Percentiles rank a stretch among this genome's conserved stretches.
Evolutionary conservation across 2,113 vertebrate species (phyloP).

Genomic region (Cricetomys ansorgei): DNA sequence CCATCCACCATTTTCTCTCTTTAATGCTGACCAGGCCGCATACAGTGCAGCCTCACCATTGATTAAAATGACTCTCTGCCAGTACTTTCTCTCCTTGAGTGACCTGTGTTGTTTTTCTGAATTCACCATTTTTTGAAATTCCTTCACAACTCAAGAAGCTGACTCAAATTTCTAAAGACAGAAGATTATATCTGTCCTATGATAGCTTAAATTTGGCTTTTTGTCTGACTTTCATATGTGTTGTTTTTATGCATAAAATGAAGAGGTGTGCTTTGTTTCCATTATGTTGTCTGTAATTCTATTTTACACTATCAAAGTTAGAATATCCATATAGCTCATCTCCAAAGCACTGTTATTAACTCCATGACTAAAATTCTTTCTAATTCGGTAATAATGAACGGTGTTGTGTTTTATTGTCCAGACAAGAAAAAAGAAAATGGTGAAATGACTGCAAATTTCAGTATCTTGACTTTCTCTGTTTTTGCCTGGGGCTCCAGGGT

Average conservation of each 20-base stretch:
- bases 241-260: constrained; percentile 4
- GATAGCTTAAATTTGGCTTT: not conserved
- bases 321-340: not conserved
- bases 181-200: not conserved
- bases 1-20: not conserved
- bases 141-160: not conserved
- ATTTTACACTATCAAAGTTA: not conserved
- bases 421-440: not conserved
- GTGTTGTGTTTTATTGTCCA: not conserved
- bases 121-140: constrained; percentile 25
- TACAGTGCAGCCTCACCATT: not conserved
- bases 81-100: not conserved
- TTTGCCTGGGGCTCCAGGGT: not conserved
- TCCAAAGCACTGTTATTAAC: not conserved
- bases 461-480: constrained; percentile 1
- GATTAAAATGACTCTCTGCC: not conserved
- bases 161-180: not conserved
- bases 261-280: not conserved
- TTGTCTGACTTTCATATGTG: not conserved
- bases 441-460: not conserved
- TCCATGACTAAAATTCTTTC: not conserved
- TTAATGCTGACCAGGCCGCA: not conserved
- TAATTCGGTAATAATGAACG: not conserved
- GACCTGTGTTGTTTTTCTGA: not conserved
- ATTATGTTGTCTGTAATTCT: not conserved